A percentile compares a stretch with the other conserved stretches of the same genome.
These are phyloP conservation scores for Physella acuta DNA, from an alignment of 1,140 invertebrate species.

Conservation along the genomic window DNA sequence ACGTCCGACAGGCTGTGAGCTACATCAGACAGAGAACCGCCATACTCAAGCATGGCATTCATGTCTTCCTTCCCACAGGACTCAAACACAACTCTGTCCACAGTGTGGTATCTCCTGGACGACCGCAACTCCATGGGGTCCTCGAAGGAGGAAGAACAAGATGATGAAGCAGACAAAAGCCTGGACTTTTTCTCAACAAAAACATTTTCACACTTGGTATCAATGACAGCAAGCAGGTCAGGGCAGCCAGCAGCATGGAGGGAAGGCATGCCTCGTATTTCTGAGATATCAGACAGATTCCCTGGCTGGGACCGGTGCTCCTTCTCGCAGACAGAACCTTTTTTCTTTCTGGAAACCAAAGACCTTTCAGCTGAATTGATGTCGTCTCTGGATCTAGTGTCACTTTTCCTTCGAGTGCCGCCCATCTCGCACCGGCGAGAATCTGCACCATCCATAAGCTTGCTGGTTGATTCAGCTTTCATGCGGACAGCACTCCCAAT, in stretches of 20 bases:
- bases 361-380: background rate
- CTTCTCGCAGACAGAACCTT: constrained; percentile 7
- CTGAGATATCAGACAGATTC: constrained; percentile 20
- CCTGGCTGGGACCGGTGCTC: constrained; percentile 20
- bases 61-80: background rate
- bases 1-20: background rate
- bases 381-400: background rate
- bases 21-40: background rate
- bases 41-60: background rate
- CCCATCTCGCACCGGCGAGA: constrained; percentile 19
- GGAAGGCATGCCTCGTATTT: constrained; percentile 16
- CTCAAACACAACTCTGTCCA: background rate
- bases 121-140: background rate
- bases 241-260: constrained; percentile 14
- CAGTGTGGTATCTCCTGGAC: background rate
- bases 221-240: constrained; percentile 18
- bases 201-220: constrained; percentile 21
- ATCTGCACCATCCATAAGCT: constrained; percentile 15
- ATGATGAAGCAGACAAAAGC: constrained; percentile 12
- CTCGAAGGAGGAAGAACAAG: background rate
- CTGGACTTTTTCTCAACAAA: constrained; percentile 1
- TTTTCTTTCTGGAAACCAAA: background rate
- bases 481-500: background rate
- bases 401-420: background rate
- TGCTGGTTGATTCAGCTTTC: constrained; percentile 23